Percentiles rank a stretch among this genome's conserved stretches.
Conservation (phyloP, 2,113 vertebrate genomes). For the Cnemophilus loriae region DNA sequence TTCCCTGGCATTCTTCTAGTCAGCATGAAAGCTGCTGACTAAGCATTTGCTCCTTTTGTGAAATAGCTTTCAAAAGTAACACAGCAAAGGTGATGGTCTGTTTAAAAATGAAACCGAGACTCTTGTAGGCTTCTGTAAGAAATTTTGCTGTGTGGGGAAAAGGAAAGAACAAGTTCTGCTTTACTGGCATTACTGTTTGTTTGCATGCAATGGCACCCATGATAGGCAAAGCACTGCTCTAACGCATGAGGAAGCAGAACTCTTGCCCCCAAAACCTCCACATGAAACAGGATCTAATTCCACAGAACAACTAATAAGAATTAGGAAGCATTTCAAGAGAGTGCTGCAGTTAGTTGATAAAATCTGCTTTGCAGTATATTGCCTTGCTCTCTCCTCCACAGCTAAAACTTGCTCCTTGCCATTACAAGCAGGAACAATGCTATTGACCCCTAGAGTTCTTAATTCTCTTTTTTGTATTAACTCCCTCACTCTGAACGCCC, state of each 20-base stretch:
- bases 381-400: background rate
- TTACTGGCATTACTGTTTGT: background rate
- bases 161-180: background rate
- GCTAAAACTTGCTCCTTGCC: background rate
- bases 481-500: background rate
- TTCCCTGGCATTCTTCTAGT: background rate
- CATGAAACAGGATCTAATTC: background rate
- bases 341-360: background rate
- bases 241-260: background rate
- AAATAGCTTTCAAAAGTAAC: background rate
- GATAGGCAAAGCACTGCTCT: background rate
- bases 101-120: background rate
- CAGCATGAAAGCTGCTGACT: background rate
- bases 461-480: background rate
- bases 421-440: background rate
- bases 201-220: background rate
- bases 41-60: background rate
- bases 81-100: background rate
- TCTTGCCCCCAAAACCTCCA: background rate
- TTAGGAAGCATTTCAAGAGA: background rate
- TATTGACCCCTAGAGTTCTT: background rate
- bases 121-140: background rate
- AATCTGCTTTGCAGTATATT: background rate
- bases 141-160: background rate
- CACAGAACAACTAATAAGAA: background rate